phyloP scores from a whole-genome alignment of 2,888 invertebrate genomes.

The Leucozona laternaria region DNA sequence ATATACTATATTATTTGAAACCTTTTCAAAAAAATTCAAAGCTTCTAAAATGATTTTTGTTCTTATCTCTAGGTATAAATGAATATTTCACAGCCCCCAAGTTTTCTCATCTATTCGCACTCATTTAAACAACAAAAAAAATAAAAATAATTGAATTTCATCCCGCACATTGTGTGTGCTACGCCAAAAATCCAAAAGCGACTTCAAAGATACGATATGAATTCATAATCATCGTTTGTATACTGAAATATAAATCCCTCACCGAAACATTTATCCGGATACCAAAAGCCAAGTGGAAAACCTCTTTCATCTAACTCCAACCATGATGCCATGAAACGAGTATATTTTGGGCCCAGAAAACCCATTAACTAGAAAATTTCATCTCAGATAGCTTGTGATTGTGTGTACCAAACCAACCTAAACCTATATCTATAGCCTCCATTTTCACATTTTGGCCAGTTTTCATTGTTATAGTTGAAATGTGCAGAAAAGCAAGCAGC shows the following conservation, averaged over 20 bases:
- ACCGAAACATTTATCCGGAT: slow-evolving; percentile 58
- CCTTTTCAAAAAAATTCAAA: slow-evolving; percentile 4
- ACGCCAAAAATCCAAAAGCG: slow-evolving; percentile 30
- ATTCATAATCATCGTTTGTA: slow-evolving; percentile 63
- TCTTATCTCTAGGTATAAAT: too few species aligned
- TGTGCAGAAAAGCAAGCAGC: background rate
- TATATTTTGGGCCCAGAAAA: slow-evolving; percentile 55
- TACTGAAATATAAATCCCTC: slow-evolving; percentile 54
- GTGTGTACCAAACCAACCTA: too few species aligned
- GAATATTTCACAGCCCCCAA: slow-evolving; percentile 2
- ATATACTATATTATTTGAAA: background rate
- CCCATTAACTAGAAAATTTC: slow-evolving; percentile 66
- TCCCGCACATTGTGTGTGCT: slow-evolving; percentile 45
- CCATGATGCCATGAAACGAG: slow-evolving; percentile 29
- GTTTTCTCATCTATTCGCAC: slow-evolving; percentile 30
- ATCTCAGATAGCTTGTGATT: slow-evolving; percentile 42
- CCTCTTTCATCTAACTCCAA: slow-evolving; percentile 28
- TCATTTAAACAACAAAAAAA: slow-evolving; percentile 46
- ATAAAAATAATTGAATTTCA: slow-evolving; percentile 63
- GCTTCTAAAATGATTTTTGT: background rate
- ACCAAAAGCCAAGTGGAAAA: slow-evolving; percentile 33
- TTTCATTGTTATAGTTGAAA: slow-evolving; percentile 52
- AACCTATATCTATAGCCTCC: background rate
- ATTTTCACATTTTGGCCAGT: slow-evolving; percentile 60
- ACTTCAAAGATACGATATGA: slow-evolving; percentile 65